Evolutionary conservation across 2,888 invertebrate species (phyloP).

Genomic region (Chrysina gloriosa): DNA sequence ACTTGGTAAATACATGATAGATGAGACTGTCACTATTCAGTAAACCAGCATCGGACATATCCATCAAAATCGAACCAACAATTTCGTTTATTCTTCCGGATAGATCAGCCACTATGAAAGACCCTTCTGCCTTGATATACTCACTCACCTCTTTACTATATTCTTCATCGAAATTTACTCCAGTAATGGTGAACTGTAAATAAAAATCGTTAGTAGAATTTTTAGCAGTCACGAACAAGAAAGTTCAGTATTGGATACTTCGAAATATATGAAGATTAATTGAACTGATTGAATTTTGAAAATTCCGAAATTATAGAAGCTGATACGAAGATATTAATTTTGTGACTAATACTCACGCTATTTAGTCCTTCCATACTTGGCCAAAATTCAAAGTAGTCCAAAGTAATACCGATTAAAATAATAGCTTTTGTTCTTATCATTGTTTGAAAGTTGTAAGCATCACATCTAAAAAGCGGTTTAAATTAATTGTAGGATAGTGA

Average conservation of each 20-base stretch:
- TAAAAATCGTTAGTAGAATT: no score
- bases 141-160: slow-evolving; percentile 13
- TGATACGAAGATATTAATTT: no score
- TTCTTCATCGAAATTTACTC: slow-evolving; percentile 29
- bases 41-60: background rate
- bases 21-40: background rate
- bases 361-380: slow-evolving; percentile 10
- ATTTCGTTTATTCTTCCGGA: slow-evolving; percentile 21
- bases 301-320: no score
- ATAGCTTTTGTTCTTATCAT: slow-evolving; percentile 22
- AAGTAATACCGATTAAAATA: slow-evolving; percentile 25
- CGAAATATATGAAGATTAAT: no score
- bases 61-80: background rate
- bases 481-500: background rate
- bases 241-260: no score
- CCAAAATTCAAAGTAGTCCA: slow-evolving; percentile 29
- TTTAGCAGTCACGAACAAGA: no score
- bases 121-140: slow-evolving; percentile 2
- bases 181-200: slow-evolving; percentile 36
- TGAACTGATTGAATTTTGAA: no score
- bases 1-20: background rate
- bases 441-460: slow-evolving; percentile 26
- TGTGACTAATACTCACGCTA: background rate
- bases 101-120: background rate
- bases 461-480: slow-evolving; percentile 20